These are phyloP conservation scores for Artemia sinica DNA, from an alignment of 2,888 invertebrate genomes.

Conservation along the genomic window DNA sequence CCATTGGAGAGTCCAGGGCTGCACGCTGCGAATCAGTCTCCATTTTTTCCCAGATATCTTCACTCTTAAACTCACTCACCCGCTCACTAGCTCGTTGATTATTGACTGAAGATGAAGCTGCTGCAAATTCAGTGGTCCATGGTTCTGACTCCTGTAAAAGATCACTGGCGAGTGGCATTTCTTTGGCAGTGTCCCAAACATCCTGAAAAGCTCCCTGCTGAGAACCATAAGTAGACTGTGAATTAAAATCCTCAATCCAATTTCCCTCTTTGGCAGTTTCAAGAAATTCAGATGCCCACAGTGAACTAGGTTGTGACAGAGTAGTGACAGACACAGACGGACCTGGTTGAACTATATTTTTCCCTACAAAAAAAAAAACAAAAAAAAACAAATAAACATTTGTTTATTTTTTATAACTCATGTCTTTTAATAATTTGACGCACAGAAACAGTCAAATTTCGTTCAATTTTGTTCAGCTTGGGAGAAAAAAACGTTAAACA, in stretches of 20 bases:
- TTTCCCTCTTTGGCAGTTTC: not conserved
- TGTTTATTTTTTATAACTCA: no score
- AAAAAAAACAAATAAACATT: not conserved
- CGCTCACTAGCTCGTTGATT: not conserved
- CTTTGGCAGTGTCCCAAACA: not conserved
- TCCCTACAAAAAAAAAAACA: no score
- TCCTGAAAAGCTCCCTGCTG: not conserved
- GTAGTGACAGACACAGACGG: not conserved
- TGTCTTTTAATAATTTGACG: no score
- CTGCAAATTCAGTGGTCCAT: not conserved
- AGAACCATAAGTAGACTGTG: not conserved
- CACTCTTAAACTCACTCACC: not conserved
- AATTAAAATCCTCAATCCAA: not conserved
- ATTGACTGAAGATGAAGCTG: not conserved
- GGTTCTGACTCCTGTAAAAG: not conserved
- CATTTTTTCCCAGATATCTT: not conserved
- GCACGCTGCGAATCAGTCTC: not conserved
- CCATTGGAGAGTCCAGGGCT: not conserved
- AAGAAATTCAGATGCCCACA: constrained; percentile 5
- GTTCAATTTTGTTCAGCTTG: no score
- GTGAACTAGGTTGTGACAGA: not conserved
- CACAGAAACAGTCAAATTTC: no score
- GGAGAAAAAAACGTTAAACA: no score
- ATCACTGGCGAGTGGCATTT: constrained; percentile 4
- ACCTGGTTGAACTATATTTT: not conserved